Evolutionary conservation across 2,797 vertebrate species (phyloP), one percentile per base, ranked within the genome.

Genomic region (Diceros bicornis): DNA sequence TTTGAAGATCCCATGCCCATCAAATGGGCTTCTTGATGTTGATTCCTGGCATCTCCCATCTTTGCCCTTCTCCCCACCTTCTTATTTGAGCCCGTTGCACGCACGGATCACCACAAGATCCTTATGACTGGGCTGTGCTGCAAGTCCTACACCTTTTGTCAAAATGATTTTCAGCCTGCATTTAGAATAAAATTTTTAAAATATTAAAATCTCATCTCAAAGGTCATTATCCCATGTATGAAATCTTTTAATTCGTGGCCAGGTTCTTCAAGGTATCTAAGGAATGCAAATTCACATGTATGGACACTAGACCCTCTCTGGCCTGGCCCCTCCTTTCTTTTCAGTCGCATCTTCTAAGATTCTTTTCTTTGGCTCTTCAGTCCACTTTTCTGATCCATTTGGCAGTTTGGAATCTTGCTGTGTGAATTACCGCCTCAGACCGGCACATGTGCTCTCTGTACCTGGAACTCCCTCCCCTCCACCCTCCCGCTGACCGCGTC

Each of bases 381-480:
- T 47, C 71, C 4, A 9, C 18, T 75, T 52, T 81, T 69, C 25
- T 29, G 21, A 34, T 50, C 17, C 5, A 7, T 27, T 29, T 89
- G 71, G 47, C 32, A 74, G 21, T 62, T 16, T 50, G 57, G 13
- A 81, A 57, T 23, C 29, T 14, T 27, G 17, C 50, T 64, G 3
- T 64, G 2, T 50, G 44, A 9, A 6, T 41, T n/a, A 0, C n/a
- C 21, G 14, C 41, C 59, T 59, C 14, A 4, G 37, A 13, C 13
- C 14, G 21, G 66, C 74, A 47, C 4, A 4, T 10, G 0, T 25
- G 11, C 29, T 21, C 55, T 44, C 6, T 0, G 0, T 32, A 0
- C 13, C 29, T 21, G 50, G 27, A 2, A 6, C n/a, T 34, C 32
- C 4, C 12, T 27, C 12, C 11, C 6, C 37, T 25, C 57, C 7